Evolutionary conservation across 1,140 invertebrate species (phyloP), one percentile per base, ranked within the genome.

Genomic region (Drosophila murphyi): DNA sequence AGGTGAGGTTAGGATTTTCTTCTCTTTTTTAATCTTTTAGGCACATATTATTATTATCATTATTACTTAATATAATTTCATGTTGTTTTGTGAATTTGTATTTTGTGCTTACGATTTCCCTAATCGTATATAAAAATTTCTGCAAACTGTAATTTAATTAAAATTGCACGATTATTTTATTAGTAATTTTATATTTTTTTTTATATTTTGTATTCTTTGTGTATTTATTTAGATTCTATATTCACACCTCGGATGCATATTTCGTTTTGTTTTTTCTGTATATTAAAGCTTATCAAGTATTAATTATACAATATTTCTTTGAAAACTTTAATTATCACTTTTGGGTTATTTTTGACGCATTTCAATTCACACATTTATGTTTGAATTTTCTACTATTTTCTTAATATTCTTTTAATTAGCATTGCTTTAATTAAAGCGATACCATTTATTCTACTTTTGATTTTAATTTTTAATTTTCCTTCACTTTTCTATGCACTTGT

Each of bases 341-440:
- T 67, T 68, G 51, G 37, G 50, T 39, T 47, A 34, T 63, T 57
- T 51, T 62, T 57, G 37, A 50, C 29, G 62, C 41, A 61, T 57
- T 45, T 54, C 35, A 73, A 73, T 86, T 78, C 51, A 43, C 37
- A 74, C 64, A 69, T 64, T 45, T 70, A 71, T 64, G 65, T 54
- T 64, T 29, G 32, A 29, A 45, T 28, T 72, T 57, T 52, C 52
- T 54, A 62, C 51, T 69, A 62, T 62, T 73, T 61, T 62, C 31
- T 62, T 62, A 35, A 51, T 57, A 74, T 70, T 62, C 41, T 45
- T 20, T 62, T 62, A 56, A 74, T 74, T 74, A 74, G 35, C 72
- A 32, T 7, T 41, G 45, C 54, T 35, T 20, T 51, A 35, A 67
- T 62, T 54, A 10, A 7, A 12, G 31, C 32, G 39, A 43, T n/a